Conservation (phyloP, 2,113 vertebrate genomes). For the Motacilla tschutschensis region DNA sequence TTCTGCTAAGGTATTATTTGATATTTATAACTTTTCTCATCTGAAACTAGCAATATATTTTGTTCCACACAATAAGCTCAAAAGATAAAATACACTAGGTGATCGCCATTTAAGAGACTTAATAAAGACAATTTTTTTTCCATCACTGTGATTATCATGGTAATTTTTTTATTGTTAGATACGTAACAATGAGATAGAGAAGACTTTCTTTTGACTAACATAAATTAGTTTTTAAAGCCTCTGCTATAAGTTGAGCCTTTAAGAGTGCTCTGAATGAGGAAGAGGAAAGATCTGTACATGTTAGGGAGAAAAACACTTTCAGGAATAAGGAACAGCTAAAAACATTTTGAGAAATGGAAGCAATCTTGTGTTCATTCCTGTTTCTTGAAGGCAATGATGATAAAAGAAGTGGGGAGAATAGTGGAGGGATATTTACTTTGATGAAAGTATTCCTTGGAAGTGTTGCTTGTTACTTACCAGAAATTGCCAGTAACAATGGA, state of each 20-base stretch:
- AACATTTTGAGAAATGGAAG: background rate
- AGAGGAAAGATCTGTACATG: background rate
- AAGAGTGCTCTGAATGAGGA: background rate
- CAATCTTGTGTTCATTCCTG: background rate
- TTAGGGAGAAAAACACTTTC: background rate
- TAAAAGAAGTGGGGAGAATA: background rate
- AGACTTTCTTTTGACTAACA: background rate
- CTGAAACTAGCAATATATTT: background rate
- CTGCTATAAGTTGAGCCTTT: background rate
- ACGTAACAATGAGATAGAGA: background rate
- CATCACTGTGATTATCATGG: background rate
- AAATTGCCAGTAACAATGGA: background rate
- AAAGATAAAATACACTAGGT: background rate
- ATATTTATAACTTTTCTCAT: background rate
- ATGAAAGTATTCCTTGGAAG: background rate
- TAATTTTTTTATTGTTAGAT: background rate
- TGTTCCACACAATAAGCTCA: background rate
- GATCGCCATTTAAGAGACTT: background rate
- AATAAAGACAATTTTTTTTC: background rate
- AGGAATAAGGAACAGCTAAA: background rate
- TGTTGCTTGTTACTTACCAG: rapidly evolving
- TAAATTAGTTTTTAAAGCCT: background rate
- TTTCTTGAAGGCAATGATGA: background rate
- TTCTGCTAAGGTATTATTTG: background rate
- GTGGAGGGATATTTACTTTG: background rate